Base-by-base conservation (phyloP, 23 tunicate genomes). In the Trididemnum miniatum region DNA sequence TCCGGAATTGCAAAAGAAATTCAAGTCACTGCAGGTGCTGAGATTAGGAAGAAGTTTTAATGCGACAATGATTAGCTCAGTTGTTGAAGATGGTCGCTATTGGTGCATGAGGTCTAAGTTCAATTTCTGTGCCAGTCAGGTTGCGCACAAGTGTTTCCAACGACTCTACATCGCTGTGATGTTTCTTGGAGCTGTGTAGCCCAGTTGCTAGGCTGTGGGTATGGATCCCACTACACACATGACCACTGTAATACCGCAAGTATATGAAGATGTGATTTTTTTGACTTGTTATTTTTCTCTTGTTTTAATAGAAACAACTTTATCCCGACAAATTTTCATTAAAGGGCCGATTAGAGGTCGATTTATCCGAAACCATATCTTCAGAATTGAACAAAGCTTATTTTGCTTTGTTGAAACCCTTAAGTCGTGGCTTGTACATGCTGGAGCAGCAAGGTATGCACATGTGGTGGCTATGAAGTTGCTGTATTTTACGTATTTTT, bases 251-350 rank as follows among this genome's bases (percentile, higher is more conserved):
- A n/a, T n/a, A n/a, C n/a, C n/a, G n/a, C n/a, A n/a, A n/a, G n/a
- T n/a, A n/a, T n/a, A n/a, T n/a, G n/a, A n/a, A n/a, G 9, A 15
- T 9, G 9, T 44, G 54, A 44, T 44, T 7, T 44, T 9, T 44
- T 9, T 44, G 54, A 7, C 15, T 44, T 7, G 54, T 44, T 44
- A 44, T 44, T 7, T 7, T 44, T 7, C 54, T 7, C 9, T 44
- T 29, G 77, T 77, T 35, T 9, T 44, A 44, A 7, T 54, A 92
- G 97, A 62, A 59, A 38, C 12, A 49, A 9, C 83, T 93, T 60
- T 93, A 93, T 50, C 93, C 98, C 27, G 98, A 93, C 65, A 93
- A 93, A 44, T 93, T 84, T 76, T 65, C 93, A 39, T 12, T 93
- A 66, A 88, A 88, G 71, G 52, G 63, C 65, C 80, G 67, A 20